These are phyloP conservation scores for Cariama cristata DNA, from an alignment of 2,113 vertebrate species.

Conservation along the genomic window DNA sequence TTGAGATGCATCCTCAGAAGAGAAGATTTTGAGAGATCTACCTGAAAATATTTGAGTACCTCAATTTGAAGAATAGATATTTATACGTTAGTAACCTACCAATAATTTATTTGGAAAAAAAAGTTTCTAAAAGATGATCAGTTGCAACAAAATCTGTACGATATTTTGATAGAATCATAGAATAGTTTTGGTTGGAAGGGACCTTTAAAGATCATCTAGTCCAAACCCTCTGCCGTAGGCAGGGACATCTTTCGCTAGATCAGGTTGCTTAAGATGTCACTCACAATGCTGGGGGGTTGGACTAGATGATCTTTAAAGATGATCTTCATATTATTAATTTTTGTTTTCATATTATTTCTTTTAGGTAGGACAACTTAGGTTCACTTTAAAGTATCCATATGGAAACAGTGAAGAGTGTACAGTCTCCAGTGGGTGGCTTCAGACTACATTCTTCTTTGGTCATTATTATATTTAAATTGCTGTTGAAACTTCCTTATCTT, in stretches of 20 bases:
- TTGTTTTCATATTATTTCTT: not conserved
- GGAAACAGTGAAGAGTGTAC: not conserved
- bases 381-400: not conserved
- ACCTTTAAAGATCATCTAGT: not conserved
- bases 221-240: fast-evolving
- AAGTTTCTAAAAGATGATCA: not conserved
- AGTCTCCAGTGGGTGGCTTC: not conserved
- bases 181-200: not conserved
- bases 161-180: not conserved
- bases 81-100: not conserved
- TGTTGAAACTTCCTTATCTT: not conserved
- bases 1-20: not conserved
- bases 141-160: not conserved
- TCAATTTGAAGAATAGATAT: not conserved
- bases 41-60: not conserved
- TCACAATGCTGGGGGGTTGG: not conserved
- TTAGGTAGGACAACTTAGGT: not conserved
- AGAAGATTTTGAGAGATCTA: not conserved
- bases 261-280: not conserved
- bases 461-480: not conserved
- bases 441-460: not conserved
- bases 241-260: not conserved
- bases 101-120: not conserved
- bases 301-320: not conserved
- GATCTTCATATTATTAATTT: not conserved